Evolutionary conservation across 1,140 invertebrate genomes (phyloP).

Genomic region (Leptoteleia sp.): DNA sequence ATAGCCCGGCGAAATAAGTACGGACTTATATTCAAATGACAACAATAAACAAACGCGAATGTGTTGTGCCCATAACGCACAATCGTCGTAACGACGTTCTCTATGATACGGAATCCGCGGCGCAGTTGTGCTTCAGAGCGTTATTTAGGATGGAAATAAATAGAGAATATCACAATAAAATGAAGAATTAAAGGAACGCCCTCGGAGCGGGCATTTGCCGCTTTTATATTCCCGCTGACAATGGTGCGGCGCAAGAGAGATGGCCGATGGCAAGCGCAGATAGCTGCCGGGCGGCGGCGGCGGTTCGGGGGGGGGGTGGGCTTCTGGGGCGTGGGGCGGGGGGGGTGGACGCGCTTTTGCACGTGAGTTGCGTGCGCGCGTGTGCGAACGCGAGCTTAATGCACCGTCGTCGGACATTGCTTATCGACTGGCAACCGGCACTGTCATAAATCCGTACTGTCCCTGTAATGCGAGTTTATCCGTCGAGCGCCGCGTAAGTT

Average conservation of each 20-base stretch:
- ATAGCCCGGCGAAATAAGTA: no score
- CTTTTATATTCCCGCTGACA: constrained; percentile 57
- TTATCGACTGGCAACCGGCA: constrained; percentile 72
- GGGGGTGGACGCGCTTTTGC: no score
- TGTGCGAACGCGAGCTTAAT: constrained; percentile 66
- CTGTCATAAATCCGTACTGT: constrained; percentile 69
- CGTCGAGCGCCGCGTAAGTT: constrained; percentile 68
- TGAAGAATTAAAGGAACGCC: constrained; percentile 61
- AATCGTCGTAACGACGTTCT: constrained; percentile 15
- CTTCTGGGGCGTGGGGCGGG: no score
- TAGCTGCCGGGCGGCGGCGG: constrained; percentile 25
- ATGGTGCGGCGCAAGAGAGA: constrained; percentile 38
- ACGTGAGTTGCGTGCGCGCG: constrained; percentile 59
- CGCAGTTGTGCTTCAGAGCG: constrained; percentile 30
- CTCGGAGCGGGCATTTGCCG: constrained; percentile 45
- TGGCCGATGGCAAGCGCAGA: constrained; percentile 24
- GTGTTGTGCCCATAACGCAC: constrained; percentile 36
- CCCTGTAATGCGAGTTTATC: constrained; percentile 71
- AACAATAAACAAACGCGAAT: constrained; percentile 40
- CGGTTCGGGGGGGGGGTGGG: no score
- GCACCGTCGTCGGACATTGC: constrained; percentile 68
- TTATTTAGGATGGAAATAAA: constrained; percentile 53
- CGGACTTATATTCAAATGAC: constrained; percentile 50
- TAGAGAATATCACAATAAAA: constrained; percentile 61
- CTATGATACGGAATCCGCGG: constrained; percentile 30